Percentiles rank a stretch among this genome's conserved stretches.
Evolutionary conservation across 2,797 vertebrate species (phyloP).

Genomic region (Pagetopsis macropterus): DNA sequence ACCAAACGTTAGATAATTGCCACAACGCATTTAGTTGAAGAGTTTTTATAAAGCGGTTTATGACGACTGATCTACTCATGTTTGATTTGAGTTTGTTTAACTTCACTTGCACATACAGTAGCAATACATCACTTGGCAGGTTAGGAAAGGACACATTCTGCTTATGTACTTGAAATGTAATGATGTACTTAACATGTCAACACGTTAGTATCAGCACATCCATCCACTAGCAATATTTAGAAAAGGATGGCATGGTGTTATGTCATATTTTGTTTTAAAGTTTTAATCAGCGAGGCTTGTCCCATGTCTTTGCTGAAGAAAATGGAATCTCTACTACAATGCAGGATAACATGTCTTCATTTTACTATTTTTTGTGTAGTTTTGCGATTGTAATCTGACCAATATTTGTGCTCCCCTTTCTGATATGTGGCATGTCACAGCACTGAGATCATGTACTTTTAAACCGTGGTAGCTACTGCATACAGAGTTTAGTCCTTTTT

Average conservation of each 20-base stretch:
- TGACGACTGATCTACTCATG: conserved; percentile 52
- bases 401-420: conserved; percentile 36
- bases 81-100: conserved; percentile 42
- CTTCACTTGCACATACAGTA: conserved; percentile 61
- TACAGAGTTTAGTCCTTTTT: conserved; percentile 38
- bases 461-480: conserved; percentile 8
- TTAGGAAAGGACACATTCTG: conserved; percentile 41
- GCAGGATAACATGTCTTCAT: conserved; percentile 43
- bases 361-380: conserved; percentile 54
- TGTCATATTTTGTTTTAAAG: conserved; percentile 52
- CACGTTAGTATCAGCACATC: conserved; percentile 34
- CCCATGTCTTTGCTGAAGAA: conserved; percentile 47
- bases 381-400: conserved; percentile 51
- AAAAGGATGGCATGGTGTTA: conserved; percentile 56
- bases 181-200: conserved; percentile 7
- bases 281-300: conserved; percentile 36
- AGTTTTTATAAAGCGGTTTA: conserved; percentile 57
- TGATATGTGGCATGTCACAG: conserved; percentile 56
- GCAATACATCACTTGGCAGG: conserved; percentile 65
- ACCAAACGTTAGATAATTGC: conserved; percentile 52
- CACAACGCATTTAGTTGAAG: conserved; percentile 62
- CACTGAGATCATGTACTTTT: conserved; percentile 38
- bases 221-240: conserved; percentile 73
- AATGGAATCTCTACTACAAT: conserved; percentile 32
- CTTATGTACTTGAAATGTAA: conserved; percentile 53